Conservation (phyloP, 2,113 vertebrate species). For the Corydoras maculifer region DNA sequence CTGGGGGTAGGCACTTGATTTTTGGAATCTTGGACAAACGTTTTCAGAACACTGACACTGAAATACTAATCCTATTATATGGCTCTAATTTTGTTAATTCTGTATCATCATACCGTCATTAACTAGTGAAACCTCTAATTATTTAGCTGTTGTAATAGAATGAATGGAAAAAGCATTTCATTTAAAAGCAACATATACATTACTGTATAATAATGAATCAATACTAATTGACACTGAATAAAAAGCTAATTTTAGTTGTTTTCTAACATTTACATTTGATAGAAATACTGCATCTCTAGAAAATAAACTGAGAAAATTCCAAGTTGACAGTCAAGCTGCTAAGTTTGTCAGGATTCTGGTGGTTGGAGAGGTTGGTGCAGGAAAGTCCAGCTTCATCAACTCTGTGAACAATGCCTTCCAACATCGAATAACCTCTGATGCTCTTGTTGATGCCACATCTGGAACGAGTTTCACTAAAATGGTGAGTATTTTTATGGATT, state of each 20-base stretch:
- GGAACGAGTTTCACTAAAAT: slow-evolving; percentile 1
- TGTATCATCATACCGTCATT: no score
- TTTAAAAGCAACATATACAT: no score
- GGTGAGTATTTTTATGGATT: slow-evolving; percentile 2
- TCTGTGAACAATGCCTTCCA: slow-evolving; percentile 11
- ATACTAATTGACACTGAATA: not conserved
- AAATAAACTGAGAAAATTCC: slow-evolving; percentile 1
- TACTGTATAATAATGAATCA: no score
- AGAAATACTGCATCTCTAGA: not conserved
- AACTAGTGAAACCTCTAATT: no score
- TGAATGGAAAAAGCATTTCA: no score
- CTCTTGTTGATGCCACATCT: not conserved
- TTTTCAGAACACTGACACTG: not conserved
- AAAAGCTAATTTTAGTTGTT: not conserved
- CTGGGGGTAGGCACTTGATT: slow-evolving; percentile 4
- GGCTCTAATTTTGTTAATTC: no score
- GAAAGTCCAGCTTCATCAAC: slow-evolving; percentile 36
- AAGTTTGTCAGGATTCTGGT: slow-evolving; percentile 15
- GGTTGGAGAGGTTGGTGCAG: slow-evolving; percentile 10
- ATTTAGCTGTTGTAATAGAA: no score
- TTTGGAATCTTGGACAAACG: not conserved
- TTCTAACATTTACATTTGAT: not conserved
- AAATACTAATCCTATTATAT: not conserved
- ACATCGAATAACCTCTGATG: slow-evolving; percentile 4
- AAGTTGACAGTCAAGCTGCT: not conserved